These are phyloP conservation scores for Homarus americanus DNA, from an alignment of 1,140 invertebrate genomes.

Conservation along the genomic window DNA sequence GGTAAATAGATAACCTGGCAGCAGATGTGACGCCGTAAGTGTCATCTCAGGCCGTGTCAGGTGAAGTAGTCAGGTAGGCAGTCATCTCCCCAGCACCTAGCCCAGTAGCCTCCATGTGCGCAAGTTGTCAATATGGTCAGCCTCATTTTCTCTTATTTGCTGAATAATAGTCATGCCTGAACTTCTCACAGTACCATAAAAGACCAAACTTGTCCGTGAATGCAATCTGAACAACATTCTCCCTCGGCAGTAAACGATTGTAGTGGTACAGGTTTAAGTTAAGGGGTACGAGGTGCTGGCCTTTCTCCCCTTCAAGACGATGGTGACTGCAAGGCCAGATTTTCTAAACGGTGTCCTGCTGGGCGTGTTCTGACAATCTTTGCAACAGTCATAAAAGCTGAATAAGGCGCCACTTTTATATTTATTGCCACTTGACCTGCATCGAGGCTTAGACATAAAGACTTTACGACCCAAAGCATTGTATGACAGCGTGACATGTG, in stretches of 20 bases:
- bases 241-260: not conserved
- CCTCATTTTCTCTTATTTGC: too few relatives aligned
- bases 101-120: too few relatives aligned
- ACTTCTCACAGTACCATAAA: not conserved
- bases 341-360: not conserved
- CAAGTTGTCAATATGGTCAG: too few relatives aligned
- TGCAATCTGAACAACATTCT: too few relatives aligned
- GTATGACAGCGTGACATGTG: too few relatives aligned
- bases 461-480: not conserved
- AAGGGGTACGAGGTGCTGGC: not conserved
- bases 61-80: too few relatives aligned
- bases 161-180: too few relatives aligned
- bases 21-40: too few relatives aligned
- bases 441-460: not conserved
- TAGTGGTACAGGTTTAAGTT: not conserved
- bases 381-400: not conserved
- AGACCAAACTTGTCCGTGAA: not conserved
- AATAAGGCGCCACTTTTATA: not conserved
- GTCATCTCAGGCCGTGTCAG: too few relatives aligned
- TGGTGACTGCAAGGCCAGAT: not conserved
- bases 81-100: too few relatives aligned
- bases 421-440: not conserved
- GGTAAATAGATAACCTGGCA: too few relatives aligned
- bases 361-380: not conserved
- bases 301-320: not conserved